A percentile compares a stretch with the other conserved stretches of the same genome.
These are phyloP conservation scores for Rattus rattus DNA, from an alignment of 2,113 vertebrate species.

Conservation along the genomic window DNA sequence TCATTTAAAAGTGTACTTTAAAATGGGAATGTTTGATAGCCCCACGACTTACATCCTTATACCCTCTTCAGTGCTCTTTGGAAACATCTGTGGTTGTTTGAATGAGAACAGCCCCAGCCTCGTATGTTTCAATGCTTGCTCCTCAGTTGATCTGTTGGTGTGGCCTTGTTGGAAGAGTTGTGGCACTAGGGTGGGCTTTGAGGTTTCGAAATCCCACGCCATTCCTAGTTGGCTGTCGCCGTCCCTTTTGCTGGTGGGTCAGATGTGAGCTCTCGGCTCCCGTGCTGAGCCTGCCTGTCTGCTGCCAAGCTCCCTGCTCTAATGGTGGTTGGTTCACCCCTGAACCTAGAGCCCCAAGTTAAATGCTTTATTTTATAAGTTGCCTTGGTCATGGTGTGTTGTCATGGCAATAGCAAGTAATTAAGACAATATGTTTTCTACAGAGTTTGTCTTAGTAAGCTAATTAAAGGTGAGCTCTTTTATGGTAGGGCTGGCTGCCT, in stretches of 20 bases:
- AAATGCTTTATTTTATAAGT: neutral
- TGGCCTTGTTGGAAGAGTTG: neutral
- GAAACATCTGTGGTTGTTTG: neutral
- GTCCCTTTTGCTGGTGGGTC: neutral
- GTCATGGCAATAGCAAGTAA: neutral
- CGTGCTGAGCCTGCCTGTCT: neutral
- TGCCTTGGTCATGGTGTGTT: neutral
- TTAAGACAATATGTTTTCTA: neutral
- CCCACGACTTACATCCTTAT: neutral
- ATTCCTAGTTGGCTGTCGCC: neutral
- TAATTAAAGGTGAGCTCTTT: neutral
- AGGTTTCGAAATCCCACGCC: neutral
- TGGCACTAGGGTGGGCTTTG: neutral
- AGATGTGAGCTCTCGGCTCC: neutral
- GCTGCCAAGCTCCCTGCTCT: neutral
- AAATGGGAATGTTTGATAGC: neutral
- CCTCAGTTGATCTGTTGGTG: neutral
- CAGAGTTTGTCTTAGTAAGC: neutral
- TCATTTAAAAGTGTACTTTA: constrained; percentile 21
- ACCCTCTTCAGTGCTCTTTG: neutral
- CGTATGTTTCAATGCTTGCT: neutral
- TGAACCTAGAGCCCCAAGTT: neutral
- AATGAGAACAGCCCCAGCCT: neutral
- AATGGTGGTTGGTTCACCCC: neutral
- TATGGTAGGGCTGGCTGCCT: neutral